Conservation (phyloP, 2,888 invertebrate species). For the Dyspetes luteomarginatus region DNA sequence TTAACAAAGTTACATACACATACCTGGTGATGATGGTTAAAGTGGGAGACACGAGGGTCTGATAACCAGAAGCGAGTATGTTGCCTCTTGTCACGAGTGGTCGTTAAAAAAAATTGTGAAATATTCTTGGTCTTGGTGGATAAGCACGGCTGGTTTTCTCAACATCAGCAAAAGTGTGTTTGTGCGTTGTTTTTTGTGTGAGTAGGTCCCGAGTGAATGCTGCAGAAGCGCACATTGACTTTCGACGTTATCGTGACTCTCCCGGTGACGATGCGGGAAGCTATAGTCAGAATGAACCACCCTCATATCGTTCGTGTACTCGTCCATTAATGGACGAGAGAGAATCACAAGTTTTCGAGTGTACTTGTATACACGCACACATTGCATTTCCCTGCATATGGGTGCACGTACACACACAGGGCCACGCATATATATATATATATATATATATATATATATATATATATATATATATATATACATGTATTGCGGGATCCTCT, state of each 20-base stretch:
- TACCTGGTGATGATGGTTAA: background rate
- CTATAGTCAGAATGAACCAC: constrained; percentile 27
- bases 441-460: background rate
- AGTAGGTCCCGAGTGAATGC: constrained; percentile 40
- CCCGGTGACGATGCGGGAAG: constrained; percentile 41
- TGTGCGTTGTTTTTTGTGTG: background rate
- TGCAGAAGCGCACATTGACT: constrained; percentile 46
- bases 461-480: background rate
- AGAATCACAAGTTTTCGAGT: constrained; percentile 1
- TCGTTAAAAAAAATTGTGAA: constrained; percentile 58
- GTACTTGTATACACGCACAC: constrained; percentile 32
- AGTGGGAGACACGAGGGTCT: constrained; percentile 13
- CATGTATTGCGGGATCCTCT: constrained; percentile 30
- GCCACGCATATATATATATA: background rate
- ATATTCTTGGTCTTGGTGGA: constrained; percentile 40
- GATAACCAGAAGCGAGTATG: constrained; percentile 42
- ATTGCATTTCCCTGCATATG: background rate
- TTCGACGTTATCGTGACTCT: constrained; percentile 58
- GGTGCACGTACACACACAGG: too few relatives aligned
- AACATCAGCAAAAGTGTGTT: constrained; percentile 5
- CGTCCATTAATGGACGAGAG: constrained; percentile 17
- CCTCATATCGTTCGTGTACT: constrained; percentile 26
- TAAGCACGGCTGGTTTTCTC: constrained; percentile 49
- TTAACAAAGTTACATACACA: too few relatives aligned
- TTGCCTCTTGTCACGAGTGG: constrained; percentile 54